phyloP scores from a whole-genome alignment of 1,140 invertebrate species.

The Rhynchophorus ferrugineus region DNA sequence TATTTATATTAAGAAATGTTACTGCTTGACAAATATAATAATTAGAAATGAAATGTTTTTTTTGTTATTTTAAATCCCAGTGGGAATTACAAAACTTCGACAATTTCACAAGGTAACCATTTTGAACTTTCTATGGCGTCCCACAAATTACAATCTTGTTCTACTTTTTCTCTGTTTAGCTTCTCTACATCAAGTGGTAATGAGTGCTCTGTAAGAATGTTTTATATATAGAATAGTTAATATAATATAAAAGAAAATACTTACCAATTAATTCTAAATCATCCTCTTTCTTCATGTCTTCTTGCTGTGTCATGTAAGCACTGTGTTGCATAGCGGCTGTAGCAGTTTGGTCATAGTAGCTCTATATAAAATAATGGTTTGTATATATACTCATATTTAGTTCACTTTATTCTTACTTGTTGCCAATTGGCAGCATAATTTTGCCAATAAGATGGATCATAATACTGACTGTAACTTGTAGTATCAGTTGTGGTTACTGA shows the following conservation, averaged over 20 bases:
- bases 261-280: slow-evolving; percentile 57
- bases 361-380: slow-evolving; percentile 25
- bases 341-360: slow-evolving; percentile 44
- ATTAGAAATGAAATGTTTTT: too few relatives aligned
- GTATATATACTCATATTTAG: neutral
- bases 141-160: slow-evolving; percentile 67
- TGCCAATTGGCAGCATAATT: slow-evolving; percentile 55
- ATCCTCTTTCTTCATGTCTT: slow-evolving; percentile 41
- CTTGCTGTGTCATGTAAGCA: slow-evolving; percentile 12
- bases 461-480: slow-evolving; percentile 56
- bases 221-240: slow-evolving; percentile 4
- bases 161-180: slow-evolving; percentile 63
- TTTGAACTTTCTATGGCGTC: slow-evolving; percentile 73
- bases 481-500: slow-evolving; percentile 31
- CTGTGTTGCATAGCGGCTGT: slow-evolving; percentile 6
- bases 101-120: slow-evolving; percentile 51
- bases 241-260: neutral
- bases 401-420: slow-evolving; percentile 25
- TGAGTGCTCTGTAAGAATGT: slow-evolving; percentile 60
- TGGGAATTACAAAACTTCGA: slow-evolving; percentile 16
- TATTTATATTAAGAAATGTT: too few relatives aligned
- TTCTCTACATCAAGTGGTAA: slow-evolving; percentile 62
- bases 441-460: slow-evolving; percentile 69
- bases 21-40: too few relatives aligned
- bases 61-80: too few relatives aligned